Conservation (phyloP, 2,113 vertebrate genomes). For the Spilogale gracilis region DNA sequence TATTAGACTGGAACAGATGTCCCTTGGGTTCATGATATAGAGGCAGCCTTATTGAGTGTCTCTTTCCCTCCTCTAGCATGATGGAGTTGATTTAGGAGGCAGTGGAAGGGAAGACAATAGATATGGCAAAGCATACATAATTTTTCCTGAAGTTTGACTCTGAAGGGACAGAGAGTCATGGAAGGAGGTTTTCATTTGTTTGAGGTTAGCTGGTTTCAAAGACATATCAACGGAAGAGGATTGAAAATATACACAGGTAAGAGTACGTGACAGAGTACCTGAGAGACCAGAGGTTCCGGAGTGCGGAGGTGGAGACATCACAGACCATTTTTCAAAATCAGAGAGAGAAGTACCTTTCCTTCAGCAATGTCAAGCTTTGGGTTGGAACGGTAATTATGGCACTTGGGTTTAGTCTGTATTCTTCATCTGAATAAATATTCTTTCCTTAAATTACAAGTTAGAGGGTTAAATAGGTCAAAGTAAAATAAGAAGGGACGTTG, state of each 20-base stretch:
- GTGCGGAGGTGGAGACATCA: background rate
- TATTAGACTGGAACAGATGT: background rate
- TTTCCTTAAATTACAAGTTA: background rate
- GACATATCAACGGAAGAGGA: background rate
- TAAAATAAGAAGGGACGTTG: background rate
- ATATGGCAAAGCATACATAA: background rate
- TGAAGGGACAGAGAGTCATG: background rate
- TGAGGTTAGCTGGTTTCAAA: background rate
- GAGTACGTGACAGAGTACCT: background rate
- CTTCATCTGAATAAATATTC: background rate
- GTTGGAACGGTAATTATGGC: background rate
- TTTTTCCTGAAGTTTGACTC: background rate
- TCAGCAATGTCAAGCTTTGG: background rate
- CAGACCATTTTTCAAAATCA: background rate
- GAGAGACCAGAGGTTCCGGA: background rate
- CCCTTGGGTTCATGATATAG: background rate
- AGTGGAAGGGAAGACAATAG: background rate
- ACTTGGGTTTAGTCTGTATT: conserved; percentile 3
- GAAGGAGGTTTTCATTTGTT: background rate
- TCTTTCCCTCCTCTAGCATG: background rate
- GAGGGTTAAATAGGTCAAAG: background rate
- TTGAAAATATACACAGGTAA: background rate
- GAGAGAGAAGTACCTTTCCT: background rate
- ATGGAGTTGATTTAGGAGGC: background rate
- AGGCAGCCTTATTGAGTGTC: background rate